Base-by-base conservation (phyloP, 1,140 invertebrate species). In the Sycophaga agraensis region DNA sequence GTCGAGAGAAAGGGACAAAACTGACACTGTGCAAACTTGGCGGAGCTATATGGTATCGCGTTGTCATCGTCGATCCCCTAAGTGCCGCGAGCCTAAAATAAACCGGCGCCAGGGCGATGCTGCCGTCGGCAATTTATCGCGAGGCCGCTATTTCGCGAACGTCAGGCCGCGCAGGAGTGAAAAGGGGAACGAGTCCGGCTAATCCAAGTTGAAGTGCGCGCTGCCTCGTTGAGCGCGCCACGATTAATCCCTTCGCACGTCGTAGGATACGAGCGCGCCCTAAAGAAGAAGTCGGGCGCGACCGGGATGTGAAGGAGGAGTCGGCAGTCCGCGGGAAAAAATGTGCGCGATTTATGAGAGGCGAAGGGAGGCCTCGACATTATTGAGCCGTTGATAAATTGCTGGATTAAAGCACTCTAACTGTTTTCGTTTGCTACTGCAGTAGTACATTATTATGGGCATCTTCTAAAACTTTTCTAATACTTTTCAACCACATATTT, bases 171-270 rank as follows among this genome's bases (percentile, higher is more conserved):
- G 8, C 14, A 54, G 9, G 24, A 11, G 12, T n/a, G n/a, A n/a
- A n/a, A n/a, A n/a, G 14, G 37, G 28, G 21, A 40, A 40, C 34
- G 8, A 40, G n/a, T 17, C 37, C 12, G 31, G 11, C 19, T 40
- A 56, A 56, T 56, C 26, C 40, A 8, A 34, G 11, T 14, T 39
- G 40, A 56, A 45, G 39, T 56, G n/a, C 24, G n/a, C n/a, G 42
- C 37, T 42, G 42, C 12, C 51, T 37, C 37, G 37, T 54, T 11
- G 24, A 43, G 37, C 28, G 34, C 39, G 19, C 28, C 35, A 19
- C 48, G 50, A 62, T 62, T 62, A 37, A 57, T 57, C 28, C 34
- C 14, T 24, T 22, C 43, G 45, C 45, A 16, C 19, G 24, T 39
- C 56, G 40, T 21, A 24, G 19, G 14, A 17, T n/a, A 46, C 35